Conservation (phyloP, 2,113 vertebrate genomes). For the Sorex araneus region DNA sequence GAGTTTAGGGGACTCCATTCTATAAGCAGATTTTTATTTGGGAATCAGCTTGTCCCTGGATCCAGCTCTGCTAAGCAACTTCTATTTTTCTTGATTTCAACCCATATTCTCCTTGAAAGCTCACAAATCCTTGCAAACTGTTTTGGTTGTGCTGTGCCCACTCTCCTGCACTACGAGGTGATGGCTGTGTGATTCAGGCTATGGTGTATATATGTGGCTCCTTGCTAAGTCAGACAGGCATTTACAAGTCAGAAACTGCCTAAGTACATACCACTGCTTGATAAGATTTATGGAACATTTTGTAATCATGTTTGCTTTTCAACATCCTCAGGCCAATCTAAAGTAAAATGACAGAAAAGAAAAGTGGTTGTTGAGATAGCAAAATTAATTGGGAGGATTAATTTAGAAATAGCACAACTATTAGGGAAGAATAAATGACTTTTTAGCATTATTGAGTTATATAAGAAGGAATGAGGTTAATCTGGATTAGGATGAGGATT, state of each 20-base stretch:
- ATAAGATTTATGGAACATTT: conserved; percentile 62
- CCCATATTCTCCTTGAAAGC: conserved; percentile 7
- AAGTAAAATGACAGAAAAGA: conserved; percentile 28
- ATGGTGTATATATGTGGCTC: background rate
- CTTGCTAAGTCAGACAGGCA: conserved; percentile 57
- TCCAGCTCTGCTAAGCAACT: conserved; percentile 30
- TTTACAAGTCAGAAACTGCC: conserved; percentile 19
- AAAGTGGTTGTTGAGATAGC: background rate
- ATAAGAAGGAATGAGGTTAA: conserved; percentile 28
- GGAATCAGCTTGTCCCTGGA: conserved; percentile 13
- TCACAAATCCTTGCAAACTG: background rate
- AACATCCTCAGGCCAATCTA: conserved; percentile 41
- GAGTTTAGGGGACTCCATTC: background rate
- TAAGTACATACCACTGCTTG: conserved; percentile 55
- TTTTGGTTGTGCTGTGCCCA: conserved; percentile 21
- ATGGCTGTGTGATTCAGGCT: background rate
- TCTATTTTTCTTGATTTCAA: conserved; percentile 41
- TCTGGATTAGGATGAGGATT: conserved; percentile 31
- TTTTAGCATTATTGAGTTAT: conserved; percentile 35
- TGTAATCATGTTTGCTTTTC: conserved; percentile 60
- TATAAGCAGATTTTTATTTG: background rate
- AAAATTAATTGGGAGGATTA: conserved; percentile 44
- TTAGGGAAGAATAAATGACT: conserved; percentile 17
- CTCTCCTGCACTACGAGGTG: background rate
- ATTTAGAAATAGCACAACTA: conserved; percentile 42